Base-by-base conservation (phyloP, 2,113 vertebrate species). In the Chlorodrepanis virens region DNA sequence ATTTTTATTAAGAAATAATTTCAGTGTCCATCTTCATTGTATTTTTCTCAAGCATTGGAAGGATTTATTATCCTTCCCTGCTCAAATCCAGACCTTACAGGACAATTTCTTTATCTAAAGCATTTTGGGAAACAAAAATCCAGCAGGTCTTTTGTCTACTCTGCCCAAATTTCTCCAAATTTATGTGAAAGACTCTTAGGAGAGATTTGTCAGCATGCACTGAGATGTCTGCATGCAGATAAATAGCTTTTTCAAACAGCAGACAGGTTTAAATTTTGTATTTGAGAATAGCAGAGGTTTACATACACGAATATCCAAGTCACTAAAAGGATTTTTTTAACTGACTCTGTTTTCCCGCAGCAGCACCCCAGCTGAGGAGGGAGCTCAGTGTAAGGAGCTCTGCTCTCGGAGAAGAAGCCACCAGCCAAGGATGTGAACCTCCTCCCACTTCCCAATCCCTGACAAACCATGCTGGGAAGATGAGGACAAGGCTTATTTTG, bases 381-480 rank as follows among this genome's bases (percentile, higher is more conserved):
- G 14, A 22, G 44, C 33, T 29, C 71, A 9, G 52, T 3, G 21
- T 6, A 1, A 18, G 17, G 40, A 56, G 12, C 47, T 75, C 87
- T 69, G 59, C 10, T 59, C 45, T 70, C 1, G 0, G 40, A 31
- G 24, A 15, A 76, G 79, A 49, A 45, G 18, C 8, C 54, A 23
- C 17, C 39, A 54, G 45, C 31, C 45, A 50, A 29, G 35, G n/a
- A 3, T 29, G 29, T 11, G 70, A 84, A 59, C 27, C 15, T 53
- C n/a, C 42, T 74, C 45, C 40, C 13, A 0, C 29, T 18, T 52
- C 9, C 64, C 57, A 56, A 2, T 9, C 37, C 2, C 0, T 24
- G 44, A 28, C 44, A 59, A 64, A 56, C 29, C 3, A 0, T 0
- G 2, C 8, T 20, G 44, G 39, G 52, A 29, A 61, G 20, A 12